These are phyloP conservation scores for Tenebrosternarchus preto DNA, from an alignment of 2,113 vertebrate species.

Conservation along the genomic window DNA sequence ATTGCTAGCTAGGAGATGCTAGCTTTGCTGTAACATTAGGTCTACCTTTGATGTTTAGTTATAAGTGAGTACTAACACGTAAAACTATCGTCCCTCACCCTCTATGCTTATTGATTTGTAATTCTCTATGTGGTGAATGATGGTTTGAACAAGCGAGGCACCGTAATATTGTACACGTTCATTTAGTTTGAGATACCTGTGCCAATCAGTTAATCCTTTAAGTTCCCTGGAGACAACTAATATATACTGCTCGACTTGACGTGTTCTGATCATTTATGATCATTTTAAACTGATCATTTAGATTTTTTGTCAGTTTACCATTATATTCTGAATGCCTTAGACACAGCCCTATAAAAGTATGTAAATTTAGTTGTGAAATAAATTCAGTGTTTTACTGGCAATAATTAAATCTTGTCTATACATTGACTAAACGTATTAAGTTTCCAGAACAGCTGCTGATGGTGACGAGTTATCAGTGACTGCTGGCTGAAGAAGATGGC, in stretches of 20 bases:
- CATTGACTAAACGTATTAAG: neutral
- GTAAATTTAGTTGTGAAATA: neutral
- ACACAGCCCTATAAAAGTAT: neutral
- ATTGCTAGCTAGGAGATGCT: conserved; percentile 30
- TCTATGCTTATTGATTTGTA: neutral
- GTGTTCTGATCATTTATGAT: no score
- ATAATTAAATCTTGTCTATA: conserved; percentile 14
- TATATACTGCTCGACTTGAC: neutral
- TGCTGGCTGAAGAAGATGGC: neutral
- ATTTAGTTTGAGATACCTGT: neutral
- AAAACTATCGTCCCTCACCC: no score
- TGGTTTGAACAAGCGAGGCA: neutral
- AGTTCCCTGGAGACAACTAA: neutral
- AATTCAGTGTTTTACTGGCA: neutral
- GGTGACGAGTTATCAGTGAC: neutral
- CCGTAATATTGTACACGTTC: neutral
- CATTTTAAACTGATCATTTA: neutral
- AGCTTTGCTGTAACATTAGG: neutral
- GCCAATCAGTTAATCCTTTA: neutral
- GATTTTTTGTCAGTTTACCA: neutral
- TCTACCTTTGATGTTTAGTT: neutral
- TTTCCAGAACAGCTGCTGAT: no score
- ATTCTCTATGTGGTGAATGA: neutral
- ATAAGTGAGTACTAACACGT: conserved; percentile 5
- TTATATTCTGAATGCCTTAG: neutral